These are phyloP conservation scores for Catostomus latipinnis DNA, from an alignment of 2,797 vertebrate species.

Conservation along the genomic window DNA sequence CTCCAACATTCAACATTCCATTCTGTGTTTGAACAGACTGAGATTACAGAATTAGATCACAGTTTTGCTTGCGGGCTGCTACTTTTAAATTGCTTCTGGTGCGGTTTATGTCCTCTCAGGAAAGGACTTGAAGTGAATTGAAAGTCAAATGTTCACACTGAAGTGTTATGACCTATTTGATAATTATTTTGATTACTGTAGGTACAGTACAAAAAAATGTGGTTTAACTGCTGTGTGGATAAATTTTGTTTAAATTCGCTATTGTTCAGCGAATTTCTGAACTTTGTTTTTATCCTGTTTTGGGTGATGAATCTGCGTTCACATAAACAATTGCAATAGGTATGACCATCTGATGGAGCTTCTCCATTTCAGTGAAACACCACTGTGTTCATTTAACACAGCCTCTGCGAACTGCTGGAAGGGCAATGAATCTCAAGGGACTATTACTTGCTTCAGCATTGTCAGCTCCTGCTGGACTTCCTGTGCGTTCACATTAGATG, in stretches of 20 bases:
- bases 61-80: constrained; percentile 14
- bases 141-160: no score
- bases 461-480: not conserved
- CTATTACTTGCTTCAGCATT: constrained; percentile 24
- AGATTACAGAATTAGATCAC: not conserved
- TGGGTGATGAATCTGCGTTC: constrained; percentile 41
- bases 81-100: not conserved
- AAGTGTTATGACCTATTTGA: no score
- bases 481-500: constrained; percentile 22
- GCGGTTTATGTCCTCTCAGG: no score
- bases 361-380: constrained; percentile 43
- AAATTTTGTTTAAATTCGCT: no score
- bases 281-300: constrained; percentile 42
- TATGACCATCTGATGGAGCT: constrained; percentile 39
- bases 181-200: no score
- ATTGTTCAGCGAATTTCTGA: constrained; percentile 40
- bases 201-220: no score
- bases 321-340: constrained; percentile 38
- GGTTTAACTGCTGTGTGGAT: no score
- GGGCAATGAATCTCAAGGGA: constrained; percentile 31
- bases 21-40: constrained; percentile 39
- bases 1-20: constrained; percentile 65
- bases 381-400: constrained; percentile 28
- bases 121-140: not conserved
- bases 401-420: constrained; percentile 28